phyloP scores from a whole-genome alignment of 2,797 vertebrate genomes.

The Picus viridis region DNA sequence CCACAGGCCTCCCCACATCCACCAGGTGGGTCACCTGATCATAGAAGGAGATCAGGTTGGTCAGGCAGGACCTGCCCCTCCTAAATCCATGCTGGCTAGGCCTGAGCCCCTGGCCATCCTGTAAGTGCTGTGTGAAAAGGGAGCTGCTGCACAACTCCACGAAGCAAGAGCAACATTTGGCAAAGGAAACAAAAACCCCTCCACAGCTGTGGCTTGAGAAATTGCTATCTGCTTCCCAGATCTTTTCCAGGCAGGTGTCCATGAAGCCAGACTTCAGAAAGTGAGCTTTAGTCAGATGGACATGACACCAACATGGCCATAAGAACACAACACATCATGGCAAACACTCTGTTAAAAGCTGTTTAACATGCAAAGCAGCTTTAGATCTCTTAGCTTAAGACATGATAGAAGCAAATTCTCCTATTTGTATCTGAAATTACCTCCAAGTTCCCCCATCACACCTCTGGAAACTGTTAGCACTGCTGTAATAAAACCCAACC shows the following conservation, averaged over 20 bases:
- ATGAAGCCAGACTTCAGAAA: constrained; percentile 3
- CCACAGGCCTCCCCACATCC: too few relatives aligned
- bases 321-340: not conserved
- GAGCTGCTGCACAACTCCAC: not conserved
- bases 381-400: not conserved
- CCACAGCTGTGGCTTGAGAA: constrained; percentile 9
- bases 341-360: not conserved
- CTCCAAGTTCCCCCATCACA: not conserved
- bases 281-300: not conserved
- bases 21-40: too few relatives aligned
- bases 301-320: not conserved
- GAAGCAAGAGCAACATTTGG: not conserved
- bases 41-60: too few relatives aligned
- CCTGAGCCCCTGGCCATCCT: too few relatives aligned
- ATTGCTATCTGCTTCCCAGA: not conserved
- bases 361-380: not conserved
- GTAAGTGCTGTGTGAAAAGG: too few relatives aligned
- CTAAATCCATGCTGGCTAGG: too few relatives aligned
- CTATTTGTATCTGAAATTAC: not conserved
- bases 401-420: not conserved
- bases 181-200: not conserved
- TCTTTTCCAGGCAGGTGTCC: constrained; percentile 41
- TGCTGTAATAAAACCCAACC: not conserved
- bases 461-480: not conserved
- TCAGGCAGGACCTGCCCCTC: too few relatives aligned